phyloP scores from a whole-genome alignment of 1,140 invertebrate species.

The Parasteatoda tepidariorum region DNA sequence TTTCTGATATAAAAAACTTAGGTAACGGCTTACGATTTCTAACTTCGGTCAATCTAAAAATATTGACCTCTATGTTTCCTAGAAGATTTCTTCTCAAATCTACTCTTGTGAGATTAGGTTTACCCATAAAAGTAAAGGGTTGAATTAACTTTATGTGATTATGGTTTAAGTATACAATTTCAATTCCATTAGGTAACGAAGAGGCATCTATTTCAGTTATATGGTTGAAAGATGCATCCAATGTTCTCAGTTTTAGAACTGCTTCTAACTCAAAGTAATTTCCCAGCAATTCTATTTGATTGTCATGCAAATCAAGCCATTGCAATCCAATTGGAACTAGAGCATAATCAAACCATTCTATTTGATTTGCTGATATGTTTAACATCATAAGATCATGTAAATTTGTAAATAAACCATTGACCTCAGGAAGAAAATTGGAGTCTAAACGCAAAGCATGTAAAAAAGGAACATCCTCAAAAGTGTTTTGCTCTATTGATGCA shows the following conservation, averaged over 20 bases:
- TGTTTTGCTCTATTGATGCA: slow-evolving; percentile 80
- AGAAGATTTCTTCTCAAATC: slow-evolving; percentile 89
- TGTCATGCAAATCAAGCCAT: slow-evolving; percentile 91
- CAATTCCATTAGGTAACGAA: slow-evolving; percentile 81
- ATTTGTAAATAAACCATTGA: slow-evolving; percentile 85
- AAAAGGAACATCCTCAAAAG: slow-evolving; percentile 82
- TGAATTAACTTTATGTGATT: slow-evolving; percentile 83
- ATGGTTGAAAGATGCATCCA: slow-evolving; percentile 87
- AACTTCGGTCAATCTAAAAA: slow-evolving; percentile 73
- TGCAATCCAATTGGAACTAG: slow-evolving; percentile 83
- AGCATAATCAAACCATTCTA: slow-evolving; percentile 91
- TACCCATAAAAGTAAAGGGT: slow-evolving; percentile 84
- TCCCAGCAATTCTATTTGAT: slow-evolving; percentile 83
- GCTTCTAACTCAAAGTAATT: slow-evolving; percentile 84
- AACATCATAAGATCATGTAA: slow-evolving; percentile 86
- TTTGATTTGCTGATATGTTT: slow-evolving; percentile 90
- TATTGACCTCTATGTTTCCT: slow-evolving; percentile 82
- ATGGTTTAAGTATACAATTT: slow-evolving; percentile 83
- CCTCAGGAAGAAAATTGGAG: slow-evolving; percentile 84
- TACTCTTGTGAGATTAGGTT: slow-evolving; percentile 83
- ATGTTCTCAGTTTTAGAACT: slow-evolving; percentile 79
- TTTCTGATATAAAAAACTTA: slow-evolving; percentile 87
- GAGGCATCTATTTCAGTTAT: slow-evolving; percentile 79
- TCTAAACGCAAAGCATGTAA: slow-evolving; percentile 88
- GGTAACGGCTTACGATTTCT: slow-evolving; percentile 74